Percentiles rank a stretch among this genome's conserved stretches.
Evolutionary conservation across 2,113 vertebrate genomes (phyloP).

Genomic region (Meleagris gallopavo): DNA sequence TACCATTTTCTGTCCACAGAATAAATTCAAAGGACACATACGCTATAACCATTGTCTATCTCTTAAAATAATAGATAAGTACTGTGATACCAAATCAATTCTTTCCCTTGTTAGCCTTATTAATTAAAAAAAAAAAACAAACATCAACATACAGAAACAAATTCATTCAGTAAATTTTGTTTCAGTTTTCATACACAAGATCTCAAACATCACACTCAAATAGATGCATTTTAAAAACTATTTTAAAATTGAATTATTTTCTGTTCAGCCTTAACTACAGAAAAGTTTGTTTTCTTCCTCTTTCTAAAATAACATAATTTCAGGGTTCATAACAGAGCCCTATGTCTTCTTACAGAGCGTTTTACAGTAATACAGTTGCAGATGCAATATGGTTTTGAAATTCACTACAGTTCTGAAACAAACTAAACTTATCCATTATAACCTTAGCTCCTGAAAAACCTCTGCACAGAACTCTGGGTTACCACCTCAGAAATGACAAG

Average conservation of each 20-base stretch:
- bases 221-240: not conserved
- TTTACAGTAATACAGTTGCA: not conserved
- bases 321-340: not conserved
- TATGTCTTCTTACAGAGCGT: not conserved
- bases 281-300: not conserved
- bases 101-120: not conserved
- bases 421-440: not conserved
- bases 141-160: not conserved
- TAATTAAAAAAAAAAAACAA: not conserved
- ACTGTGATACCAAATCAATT: not conserved
- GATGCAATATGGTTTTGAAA: not conserved
- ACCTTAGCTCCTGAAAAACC: not conserved
- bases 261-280: not conserved
- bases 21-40: not conserved
- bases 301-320: not conserved
- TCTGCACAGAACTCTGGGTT: not conserved
- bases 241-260: not conserved
- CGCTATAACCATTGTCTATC: rapidly evolving
- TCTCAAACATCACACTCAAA: not conserved
- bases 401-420: constrained; percentile 12
- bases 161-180: not conserved
- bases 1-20: not conserved
- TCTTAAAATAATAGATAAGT: not conserved
- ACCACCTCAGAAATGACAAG: not conserved
- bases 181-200: not conserved